Percentiles rank a stretch among this genome's conserved stretches.
phyloP scores from a whole-genome alignment of 1,140 invertebrate genomes.

The Spodoptera frugiperda region DNA sequence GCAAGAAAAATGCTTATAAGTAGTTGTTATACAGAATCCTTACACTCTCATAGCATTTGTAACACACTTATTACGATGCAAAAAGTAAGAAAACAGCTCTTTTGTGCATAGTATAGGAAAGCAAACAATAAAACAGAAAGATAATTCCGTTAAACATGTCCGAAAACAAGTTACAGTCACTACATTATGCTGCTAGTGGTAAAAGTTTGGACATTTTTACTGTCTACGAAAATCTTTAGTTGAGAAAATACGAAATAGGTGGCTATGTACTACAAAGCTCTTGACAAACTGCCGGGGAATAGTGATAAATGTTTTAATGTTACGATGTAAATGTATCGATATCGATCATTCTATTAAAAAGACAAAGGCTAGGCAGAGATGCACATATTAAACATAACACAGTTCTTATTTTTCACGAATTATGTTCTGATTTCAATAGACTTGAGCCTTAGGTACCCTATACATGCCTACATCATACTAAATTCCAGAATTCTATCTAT shows the following conservation, averaged over 20 bases:
- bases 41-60: neutral
- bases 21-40: neutral
- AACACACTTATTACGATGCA: conserved; percentile 27
- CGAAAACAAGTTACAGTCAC: conserved; percentile 55
- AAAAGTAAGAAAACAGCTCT: conserved; percentile 38
- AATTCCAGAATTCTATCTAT: no score
- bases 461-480: no score
- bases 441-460: no score
- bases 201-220: conserved; percentile 70
- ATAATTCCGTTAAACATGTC: conserved; percentile 53
- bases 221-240: conserved; percentile 60
- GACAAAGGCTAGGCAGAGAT: no score
- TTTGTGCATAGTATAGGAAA: conserved; percentile 36
- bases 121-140: conserved; percentile 50
- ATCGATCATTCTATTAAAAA: no score
- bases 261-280: conserved; percentile 53
- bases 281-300: conserved; percentile 56
- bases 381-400: no score
- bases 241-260: conserved; percentile 51
- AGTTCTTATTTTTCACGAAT: no score
- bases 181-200: conserved; percentile 54
- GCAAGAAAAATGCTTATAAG: no score
- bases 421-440: no score
- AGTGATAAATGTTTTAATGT: conserved; percentile 50
- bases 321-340: no score